Conservation (phyloP, 2,113 vertebrate species). For the Rhineura floridana region DNA sequence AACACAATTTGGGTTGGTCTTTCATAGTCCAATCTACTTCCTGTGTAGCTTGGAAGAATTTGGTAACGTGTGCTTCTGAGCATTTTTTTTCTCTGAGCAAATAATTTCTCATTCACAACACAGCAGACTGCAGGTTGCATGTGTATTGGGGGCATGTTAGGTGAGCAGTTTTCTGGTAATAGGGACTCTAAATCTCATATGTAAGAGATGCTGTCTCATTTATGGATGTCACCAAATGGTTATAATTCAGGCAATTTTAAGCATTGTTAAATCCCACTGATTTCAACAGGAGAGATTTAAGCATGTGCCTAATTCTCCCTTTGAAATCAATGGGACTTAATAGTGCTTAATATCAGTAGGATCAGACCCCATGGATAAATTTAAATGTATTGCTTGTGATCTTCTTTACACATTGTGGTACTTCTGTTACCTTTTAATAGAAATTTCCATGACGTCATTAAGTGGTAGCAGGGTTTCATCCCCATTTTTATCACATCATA, state of each 20-base stretch:
- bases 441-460: background rate
- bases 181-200: background rate
- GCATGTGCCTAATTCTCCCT: too few species aligned
- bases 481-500: fast-evolving
- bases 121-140: background rate
- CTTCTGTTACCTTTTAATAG: background rate
- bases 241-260: background rate
- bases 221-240: background rate
- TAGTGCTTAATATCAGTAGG: background rate
- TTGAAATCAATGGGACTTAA: background rate
- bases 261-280: background rate
- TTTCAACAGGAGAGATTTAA: background rate
- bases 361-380: background rate
- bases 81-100: too few species aligned
- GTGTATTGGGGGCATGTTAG: background rate
- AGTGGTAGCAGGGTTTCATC: background rate
- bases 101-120: too few species aligned
- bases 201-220: background rate
- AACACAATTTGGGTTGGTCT: too few species aligned
- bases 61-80: too few species aligned
- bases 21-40: too few species aligned
- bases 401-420: background rate
- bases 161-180: background rate
- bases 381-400: background rate
- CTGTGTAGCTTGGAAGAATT: too few species aligned